A percentile compares a stretch with the other conserved stretches of the same genome.
Conservation (phyloP, 2,888 invertebrate species). For the Drosophila flavopinicola region DNA sequence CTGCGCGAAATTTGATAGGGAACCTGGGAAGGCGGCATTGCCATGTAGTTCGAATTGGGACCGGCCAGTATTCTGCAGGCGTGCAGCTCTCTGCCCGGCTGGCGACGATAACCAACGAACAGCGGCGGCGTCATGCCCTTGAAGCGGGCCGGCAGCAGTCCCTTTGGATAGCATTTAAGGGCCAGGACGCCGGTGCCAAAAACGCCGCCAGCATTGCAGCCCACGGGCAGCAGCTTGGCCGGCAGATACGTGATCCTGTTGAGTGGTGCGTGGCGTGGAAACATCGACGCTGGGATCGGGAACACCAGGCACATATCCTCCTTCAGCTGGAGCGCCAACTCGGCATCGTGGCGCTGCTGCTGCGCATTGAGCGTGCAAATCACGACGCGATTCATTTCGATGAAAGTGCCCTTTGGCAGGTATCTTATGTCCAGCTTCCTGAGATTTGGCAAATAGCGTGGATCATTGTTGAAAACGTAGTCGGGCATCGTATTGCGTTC, state of each 20-base stretch:
- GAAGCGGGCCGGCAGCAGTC: constrained; percentile 7
- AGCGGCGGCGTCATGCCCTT: constrained; percentile 35
- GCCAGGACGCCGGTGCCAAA: constrained; percentile 31
- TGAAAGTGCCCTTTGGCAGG: not conserved
- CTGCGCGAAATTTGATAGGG: no score
- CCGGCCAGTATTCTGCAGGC: no score
- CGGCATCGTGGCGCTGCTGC: constrained; percentile 14
- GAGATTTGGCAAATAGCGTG: constrained; percentile 36
- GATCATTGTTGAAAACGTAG: constrained; percentile 3
- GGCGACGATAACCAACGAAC: constrained; percentile 35
- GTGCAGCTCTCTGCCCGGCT: no score
- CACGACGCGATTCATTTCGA: constrained; percentile 9
- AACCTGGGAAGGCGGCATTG: no score
- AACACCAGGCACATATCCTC: constrained; percentile 8
- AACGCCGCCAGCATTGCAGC: constrained; percentile 30
- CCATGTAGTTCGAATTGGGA: no score
- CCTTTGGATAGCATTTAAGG: constrained; percentile 26
- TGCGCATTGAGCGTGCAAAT: not conserved
- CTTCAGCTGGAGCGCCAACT: not conserved
- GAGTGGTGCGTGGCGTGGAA: constrained; percentile 25
- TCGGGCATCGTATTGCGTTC: not conserved
- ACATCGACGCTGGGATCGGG: constrained; percentile 18
- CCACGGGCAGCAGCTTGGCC: constrained; percentile 14
- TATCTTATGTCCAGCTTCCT: not conserved
- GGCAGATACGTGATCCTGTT: constrained; percentile 31